These are phyloP conservation scores for Borostomias antarcticus DNA, from an alignment of 2,797 vertebrate species.

Conservation along the genomic window DNA sequence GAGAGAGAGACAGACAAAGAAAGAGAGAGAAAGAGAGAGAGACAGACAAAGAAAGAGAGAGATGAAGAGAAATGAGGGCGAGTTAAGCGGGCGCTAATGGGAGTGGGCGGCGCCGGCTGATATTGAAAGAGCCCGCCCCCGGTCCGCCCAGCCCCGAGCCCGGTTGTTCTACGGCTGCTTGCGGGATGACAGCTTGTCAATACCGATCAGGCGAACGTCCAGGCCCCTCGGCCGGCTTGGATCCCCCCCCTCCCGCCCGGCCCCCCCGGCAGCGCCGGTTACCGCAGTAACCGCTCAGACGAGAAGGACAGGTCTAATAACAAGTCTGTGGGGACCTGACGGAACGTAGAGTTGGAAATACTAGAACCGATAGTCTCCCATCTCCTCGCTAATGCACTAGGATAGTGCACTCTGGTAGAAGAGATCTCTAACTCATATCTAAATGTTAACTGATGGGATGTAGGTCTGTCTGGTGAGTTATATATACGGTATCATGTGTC, in stretches of 20 bases:
- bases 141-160: constrained; percentile 33
- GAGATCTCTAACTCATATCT: too few relatives aligned
- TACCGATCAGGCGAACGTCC: constrained; percentile 55
- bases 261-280: constrained; percentile 29
- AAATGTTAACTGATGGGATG: too few relatives aligned
- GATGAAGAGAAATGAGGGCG: not conserved
- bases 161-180: constrained; percentile 36
- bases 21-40: not conserved
- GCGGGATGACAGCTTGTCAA: constrained; percentile 60
- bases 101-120: constrained; percentile 25
- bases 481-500: too few relatives aligned
- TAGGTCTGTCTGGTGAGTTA: too few relatives aligned
- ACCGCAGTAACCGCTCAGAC: constrained; percentile 43
- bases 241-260: too few relatives aligned
- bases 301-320: too few relatives aligned
- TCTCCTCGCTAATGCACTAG: too few relatives aligned
- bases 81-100: constrained; percentile 23
- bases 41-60: not conserved
- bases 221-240: constrained; percentile 22
- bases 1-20: not conserved
- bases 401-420: too few relatives aligned
- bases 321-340: too few relatives aligned
- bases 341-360: too few relatives aligned
- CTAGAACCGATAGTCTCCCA: too few relatives aligned
- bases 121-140: constrained; percentile 37